A percentile compares a stretch with the other conserved stretches of the same genome.
Conservation (phyloP, 2,797 vertebrate species). For the Squalus acanthias region DNA sequence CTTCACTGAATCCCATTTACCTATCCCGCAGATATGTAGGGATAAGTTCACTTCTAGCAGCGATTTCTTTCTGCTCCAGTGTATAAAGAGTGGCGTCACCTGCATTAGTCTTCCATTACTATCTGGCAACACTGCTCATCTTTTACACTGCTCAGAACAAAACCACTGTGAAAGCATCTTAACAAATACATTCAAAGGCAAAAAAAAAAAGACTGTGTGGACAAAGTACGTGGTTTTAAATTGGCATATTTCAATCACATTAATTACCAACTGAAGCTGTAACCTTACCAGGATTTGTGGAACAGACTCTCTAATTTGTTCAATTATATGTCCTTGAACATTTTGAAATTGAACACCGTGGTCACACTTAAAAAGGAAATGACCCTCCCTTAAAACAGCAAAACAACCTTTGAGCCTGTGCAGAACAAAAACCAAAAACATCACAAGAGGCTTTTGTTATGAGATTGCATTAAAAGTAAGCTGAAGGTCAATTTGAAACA, state of each 20-base stretch:
- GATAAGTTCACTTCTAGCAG: slow-evolving; percentile 26
- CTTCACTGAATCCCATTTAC: slow-evolving; percentile 22
- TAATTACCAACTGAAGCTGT: background rate
- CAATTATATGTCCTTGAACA: background rate
- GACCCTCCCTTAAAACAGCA: background rate
- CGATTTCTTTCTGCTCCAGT: background rate
- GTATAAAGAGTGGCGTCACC: background rate
- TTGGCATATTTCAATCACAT: background rate
- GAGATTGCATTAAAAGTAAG: background rate
- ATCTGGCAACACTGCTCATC: background rate
- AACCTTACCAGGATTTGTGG: background rate
- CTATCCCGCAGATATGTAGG: background rate
- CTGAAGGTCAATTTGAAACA: background rate
- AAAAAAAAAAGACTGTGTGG: background rate
- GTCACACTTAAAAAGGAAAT: background rate
- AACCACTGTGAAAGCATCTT: background rate
- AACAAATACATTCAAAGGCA: background rate
- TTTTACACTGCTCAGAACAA: background rate
- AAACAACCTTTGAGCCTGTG: background rate
- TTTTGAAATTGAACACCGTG: background rate
- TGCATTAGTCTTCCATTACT: background rate
- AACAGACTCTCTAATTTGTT: background rate
- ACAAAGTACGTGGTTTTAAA: background rate
- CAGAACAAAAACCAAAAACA: background rate
- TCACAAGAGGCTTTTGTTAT: background rate